Evolutionary conservation across 2,888 invertebrate genomes (phyloP).

Genomic region (Drymonia ruficornis): DNA sequence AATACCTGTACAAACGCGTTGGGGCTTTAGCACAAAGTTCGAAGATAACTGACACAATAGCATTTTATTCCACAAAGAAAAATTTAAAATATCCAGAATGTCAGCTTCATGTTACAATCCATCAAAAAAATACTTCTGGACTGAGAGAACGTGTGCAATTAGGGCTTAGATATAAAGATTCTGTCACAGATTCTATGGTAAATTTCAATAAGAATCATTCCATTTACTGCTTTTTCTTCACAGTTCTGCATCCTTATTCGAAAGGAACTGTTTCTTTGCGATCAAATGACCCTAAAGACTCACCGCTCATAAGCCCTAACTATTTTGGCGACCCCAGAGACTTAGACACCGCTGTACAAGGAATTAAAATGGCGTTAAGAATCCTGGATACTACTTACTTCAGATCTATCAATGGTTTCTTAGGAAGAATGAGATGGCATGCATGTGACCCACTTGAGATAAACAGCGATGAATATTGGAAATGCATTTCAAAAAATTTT

Average conservation of each 20-base stretch:
- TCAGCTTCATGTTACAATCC: background rate
- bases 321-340: background rate
- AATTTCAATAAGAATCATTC: slow-evolving; percentile 2
- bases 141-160: background rate
- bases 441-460: background rate
- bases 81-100: background rate
- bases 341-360: background rate
- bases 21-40: background rate
- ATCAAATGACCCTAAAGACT: slow-evolving; percentile 2
- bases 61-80: background rate
- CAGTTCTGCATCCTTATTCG: slow-evolving; percentile 1
- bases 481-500: background rate
- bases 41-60: background rate
- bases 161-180: background rate
- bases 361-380: background rate
- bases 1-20: slow-evolving; percentile 1
- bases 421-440: slow-evolving; percentile 4
- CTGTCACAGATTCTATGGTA: background rate
- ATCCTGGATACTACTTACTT: background rate
- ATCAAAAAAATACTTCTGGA: background rate
- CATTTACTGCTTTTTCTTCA: background rate
- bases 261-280: background rate
- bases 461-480: slow-evolving; percentile 5
- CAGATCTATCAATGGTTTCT: background rate
- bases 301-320: slow-evolving; percentile 1